Percentiles rank a stretch among this genome's conserved stretches.
Evolutionary conservation across 2,797 vertebrate genomes (phyloP).

Genomic region (Gambusia yucatana): DNA sequence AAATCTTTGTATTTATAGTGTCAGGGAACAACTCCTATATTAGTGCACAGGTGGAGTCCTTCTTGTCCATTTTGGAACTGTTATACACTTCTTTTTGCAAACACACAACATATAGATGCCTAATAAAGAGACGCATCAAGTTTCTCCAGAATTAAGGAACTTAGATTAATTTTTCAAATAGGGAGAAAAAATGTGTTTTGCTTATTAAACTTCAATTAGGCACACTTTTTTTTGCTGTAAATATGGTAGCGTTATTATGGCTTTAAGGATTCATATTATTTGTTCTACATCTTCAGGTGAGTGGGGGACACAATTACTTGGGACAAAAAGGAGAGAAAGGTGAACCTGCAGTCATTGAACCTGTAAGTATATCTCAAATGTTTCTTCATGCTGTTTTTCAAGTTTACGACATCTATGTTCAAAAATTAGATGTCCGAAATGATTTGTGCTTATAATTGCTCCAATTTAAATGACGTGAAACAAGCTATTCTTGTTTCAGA

Average conservation of each 20-base stretch:
- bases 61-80: constrained; percentile 48
- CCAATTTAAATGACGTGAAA: neutral
- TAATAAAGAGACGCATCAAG: constrained; percentile 47
- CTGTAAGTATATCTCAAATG: constrained; percentile 81
- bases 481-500: neutral
- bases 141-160: constrained; percentile 51
- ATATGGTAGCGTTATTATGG: constrained; percentile 12
- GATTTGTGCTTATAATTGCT: neutral
- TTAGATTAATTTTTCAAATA: neutral
- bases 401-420: neutral
- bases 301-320: constrained; percentile 83
- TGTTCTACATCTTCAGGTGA: constrained; percentile 79
- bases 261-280: constrained; percentile 29
- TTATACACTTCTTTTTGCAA: constrained; percentile 46
- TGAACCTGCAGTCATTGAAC: constrained; percentile 96
- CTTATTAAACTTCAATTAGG: neutral
- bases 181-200: neutral
- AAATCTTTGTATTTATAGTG: constrained; percentile 77
- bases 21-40: constrained; percentile 68
- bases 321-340: constrained; percentile 98
- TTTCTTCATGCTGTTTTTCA: neutral
- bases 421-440: neutral
- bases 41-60: constrained; percentile 55
- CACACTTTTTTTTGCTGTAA: neutral
- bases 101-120: constrained; percentile 38